A percentile compares a stretch with the other conserved stretches of the same genome.
Evolutionary conservation across 53 echinoderm and acorn worm species (phyloP).

Genomic region (Apostichopus leukothele): DNA sequence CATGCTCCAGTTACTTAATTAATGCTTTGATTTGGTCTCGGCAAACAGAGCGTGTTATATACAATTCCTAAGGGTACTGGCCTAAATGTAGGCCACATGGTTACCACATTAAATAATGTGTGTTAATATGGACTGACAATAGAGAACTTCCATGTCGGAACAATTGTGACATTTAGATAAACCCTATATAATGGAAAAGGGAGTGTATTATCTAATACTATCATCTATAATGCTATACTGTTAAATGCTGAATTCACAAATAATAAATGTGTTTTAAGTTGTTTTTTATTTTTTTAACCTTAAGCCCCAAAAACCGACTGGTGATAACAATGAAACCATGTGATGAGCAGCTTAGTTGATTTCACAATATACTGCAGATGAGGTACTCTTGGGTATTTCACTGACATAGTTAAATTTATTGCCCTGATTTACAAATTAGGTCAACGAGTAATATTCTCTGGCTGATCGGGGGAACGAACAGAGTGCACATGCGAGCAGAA

Average conservation of each 20-base stretch:
- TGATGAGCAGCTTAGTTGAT: neutral
- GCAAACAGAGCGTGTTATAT: slow-evolving; percentile 41
- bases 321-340: too few species aligned
- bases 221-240: too few species aligned
- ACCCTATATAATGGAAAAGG: too few species aligned
- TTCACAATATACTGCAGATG: neutral
- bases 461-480: neutral
- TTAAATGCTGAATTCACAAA: too few species aligned
- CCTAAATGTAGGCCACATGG: slow-evolving; percentile 41
- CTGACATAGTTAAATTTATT: slow-evolving; percentile 4
- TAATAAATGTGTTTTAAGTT: too few species aligned
- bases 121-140: neutral
- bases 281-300: too few species aligned
- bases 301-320: too few species aligned
- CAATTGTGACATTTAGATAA: too few species aligned
- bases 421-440: slow-evolving; percentile 12
- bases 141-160: too few species aligned
- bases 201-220: too few species aligned
- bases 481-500: too few species aligned
- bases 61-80: slow-evolving; percentile 33
- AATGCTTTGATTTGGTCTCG: slow-evolving; percentile 38
- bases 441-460: neutral
- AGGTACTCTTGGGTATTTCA: neutral
- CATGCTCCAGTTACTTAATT: slow-evolving; percentile 38
- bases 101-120: slow-evolving; percentile 14